Base-by-base conservation (phyloP, 2,113 vertebrate species). In the Oophaga pumilio region DNA sequence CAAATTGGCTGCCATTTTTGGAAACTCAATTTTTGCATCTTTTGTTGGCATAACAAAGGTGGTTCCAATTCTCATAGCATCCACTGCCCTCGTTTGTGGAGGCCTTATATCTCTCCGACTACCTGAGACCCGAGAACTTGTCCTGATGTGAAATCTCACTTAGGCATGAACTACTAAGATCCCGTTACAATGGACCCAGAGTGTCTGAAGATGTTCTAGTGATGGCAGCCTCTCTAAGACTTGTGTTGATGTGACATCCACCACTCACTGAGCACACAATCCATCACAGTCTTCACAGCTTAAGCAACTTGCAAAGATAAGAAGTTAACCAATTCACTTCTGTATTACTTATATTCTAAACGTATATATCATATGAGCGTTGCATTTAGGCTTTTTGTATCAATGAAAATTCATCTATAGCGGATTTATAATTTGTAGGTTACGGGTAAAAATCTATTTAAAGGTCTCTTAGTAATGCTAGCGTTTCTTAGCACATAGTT, bases 41-140 rank as follows among this genome's bases (percentile, higher is more conserved):
- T 98, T 99, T 1, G 96, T 99, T 14, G 96, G 97, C 83, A 94
- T 99, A 91, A 99, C 97, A 12, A 97, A 98, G 92, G 97, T 99
- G 88, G 89, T 99, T 88, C 98, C 97, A 90, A 99, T 99, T 91
- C 96, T 99, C 49, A 91, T 99, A 94, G 97, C 98, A 90, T 98
- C 97, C 90, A 92, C 96, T 0, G 96, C 97, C 9, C 94, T 99
- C 26, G 95, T 97, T 26, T 97, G 96, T 1, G 98, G 98, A 64
- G 98, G 97, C 4, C 92, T 99, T 90, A 93, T 99, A 0, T 96
- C 98, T 20, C 93, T 98, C 66, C 97, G 97, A 87, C 93, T 99
- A 89, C 98, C 98, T 2, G 98, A 99, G 91, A 99, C 98, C 6
- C 94, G 97, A 84, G 97, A 98, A 56, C 97, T 97, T 91, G 96